Base-by-base conservation (phyloP, 2,113 vertebrate genomes). In the Scartelaos histophorus region DNA sequence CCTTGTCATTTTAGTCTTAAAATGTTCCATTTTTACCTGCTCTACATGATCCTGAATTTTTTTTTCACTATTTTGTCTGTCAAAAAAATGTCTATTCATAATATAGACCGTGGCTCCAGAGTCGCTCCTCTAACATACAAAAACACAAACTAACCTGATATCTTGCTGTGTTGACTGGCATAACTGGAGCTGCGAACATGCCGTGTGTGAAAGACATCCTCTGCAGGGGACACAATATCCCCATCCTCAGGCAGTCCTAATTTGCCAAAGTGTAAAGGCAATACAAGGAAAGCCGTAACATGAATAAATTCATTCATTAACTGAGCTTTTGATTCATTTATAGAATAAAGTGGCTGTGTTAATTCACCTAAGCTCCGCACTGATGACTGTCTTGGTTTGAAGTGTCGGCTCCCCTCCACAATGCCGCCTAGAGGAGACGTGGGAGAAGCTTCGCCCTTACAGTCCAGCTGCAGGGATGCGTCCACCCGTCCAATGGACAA, bases 391-490 rank as follows among this genome's bases (percentile, higher is more conserved):
- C 69, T 64, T 22, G 82, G 70, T 74, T 85, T 82, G 11, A 80
- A 69, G 67, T 19, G 1, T 0, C 70, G 54, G 6, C 69, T 7
- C 43, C 46, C 58, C 46, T 78, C 85, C 22, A 19, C 0, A 80
- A 0, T 91, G 86, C 80, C 91, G 6, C 85, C 87, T 1, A 93
- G 88, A 53, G 78, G 86, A 47, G 80, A 83, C 1, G 76, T 74
- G 70, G 58, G 47, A 82, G 78, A 82, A 0, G 72, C 65, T 43
- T 95, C 96, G 0, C 97, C 97, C 90, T 99, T 99, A 81, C 97
- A 94, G 76, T 96, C 97, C 91, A 96, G 94, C 92, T 98, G 97
- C 74, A 99, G 88, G 71, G 93, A 95, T 0, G 94, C 94, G 77
- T 98, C 97, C 82, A 96, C 94, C 10, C 94, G 94, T 0, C 95